Evolutionary conservation across 37 sponge, comb jelly and placozoan genomes (phyloP), one percentile per base, ranked within the genome.

Genomic region (Trichoplax adhaerens): DNA sequence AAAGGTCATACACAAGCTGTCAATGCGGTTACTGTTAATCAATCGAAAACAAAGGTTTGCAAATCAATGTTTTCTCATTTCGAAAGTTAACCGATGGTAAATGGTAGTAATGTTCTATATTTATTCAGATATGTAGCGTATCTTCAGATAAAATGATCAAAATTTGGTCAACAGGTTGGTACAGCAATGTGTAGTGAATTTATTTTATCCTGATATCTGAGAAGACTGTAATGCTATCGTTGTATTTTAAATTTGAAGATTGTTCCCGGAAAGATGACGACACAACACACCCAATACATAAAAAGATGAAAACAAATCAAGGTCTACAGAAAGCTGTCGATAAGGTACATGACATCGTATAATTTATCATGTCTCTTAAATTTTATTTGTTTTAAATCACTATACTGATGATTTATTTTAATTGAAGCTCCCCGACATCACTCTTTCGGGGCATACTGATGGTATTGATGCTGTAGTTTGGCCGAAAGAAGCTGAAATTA

Each of bases 1-100:
- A 89, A 86, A 68, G 91, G 91, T 56, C 91, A 89, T 69, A 75
- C 82, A 29, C 78, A 73, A 12, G 79, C 83, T 53, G 87, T 89
- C 6, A 87, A 89, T 57, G 72, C 80, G 0, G 52, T 86, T 7
- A 74, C 87, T 56, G 29, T 29, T 29, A 29, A 29, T 29, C 29
- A 29, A 29, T 29, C 29, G 29, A 29, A 29, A 29, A 62, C 50
- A 65, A 64, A 3, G 6, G 47, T 53, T 46, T 54, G 6, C 1
- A 3, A 53, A 2, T 3, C 48, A 66, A 10, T 65, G 65, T 65
- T 48, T 74, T 5, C 4, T 77, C 4, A 53, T 56, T 63, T 3
- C 53, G 10, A 4, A 29, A 29, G 29, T 29, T 29, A 29, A 29
- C 29, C 29, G 29, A 29, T 29, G 29, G 29, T 29, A 29, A 29